These are phyloP conservation scores for Shinisaurus crocodilurus DNA, from an alignment of 2,113 vertebrate species.

Conservation along the genomic window DNA sequence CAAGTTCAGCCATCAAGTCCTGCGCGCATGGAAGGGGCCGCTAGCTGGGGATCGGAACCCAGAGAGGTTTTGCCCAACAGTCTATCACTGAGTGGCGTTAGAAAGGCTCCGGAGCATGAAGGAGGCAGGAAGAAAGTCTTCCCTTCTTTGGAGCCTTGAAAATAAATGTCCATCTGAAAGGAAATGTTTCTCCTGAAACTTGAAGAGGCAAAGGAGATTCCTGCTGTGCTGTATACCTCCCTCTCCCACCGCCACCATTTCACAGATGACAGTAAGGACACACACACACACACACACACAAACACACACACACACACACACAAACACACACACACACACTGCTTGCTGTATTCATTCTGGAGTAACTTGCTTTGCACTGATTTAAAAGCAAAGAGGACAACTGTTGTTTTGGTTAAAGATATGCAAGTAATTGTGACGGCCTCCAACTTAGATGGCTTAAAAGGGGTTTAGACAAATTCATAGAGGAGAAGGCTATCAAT, in stretches of 20 bases:
- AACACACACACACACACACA: too few relatives aligned
- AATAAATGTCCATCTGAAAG: not conserved
- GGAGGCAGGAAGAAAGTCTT: not conserved
- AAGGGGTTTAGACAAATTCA: too few relatives aligned
- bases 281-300: too few relatives aligned
- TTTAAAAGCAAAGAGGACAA: not conserved
- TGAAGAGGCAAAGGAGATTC: not conserved
- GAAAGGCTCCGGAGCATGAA: not conserved
- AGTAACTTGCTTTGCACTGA: not conserved
- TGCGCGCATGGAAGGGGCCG: not conserved
- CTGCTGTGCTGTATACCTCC: too few relatives aligned
- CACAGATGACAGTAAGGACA: not conserved
- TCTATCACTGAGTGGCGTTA: not conserved
- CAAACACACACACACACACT: not conserved
- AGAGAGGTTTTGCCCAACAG: not conserved
- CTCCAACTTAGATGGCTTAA: too few relatives aligned
- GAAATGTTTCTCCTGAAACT: not conserved
- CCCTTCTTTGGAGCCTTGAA: not conserved
- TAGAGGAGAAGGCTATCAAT: too few relatives aligned
- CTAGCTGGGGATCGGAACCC: not conserved
- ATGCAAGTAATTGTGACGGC: too few relatives aligned
- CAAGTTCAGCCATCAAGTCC: not conserved
- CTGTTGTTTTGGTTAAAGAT: too few relatives aligned
- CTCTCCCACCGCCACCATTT: too few relatives aligned
- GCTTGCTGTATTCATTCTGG: not conserved